phyloP scores from a whole-genome alignment of 1,140 invertebrate species.

The Adoxophyes honmai region DNA sequence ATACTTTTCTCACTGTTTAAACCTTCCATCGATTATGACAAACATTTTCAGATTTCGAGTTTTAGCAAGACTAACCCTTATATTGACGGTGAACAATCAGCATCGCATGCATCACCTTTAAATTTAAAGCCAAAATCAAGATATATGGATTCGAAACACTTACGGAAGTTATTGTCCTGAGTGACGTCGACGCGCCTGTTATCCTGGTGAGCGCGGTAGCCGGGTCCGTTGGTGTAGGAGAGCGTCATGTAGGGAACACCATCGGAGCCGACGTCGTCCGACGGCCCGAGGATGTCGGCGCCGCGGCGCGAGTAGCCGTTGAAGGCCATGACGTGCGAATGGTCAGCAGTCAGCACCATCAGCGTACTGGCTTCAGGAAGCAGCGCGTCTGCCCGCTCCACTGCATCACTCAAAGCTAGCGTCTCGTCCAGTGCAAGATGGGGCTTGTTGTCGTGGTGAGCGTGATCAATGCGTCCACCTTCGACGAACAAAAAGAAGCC shows the following conservation, averaged over 20 bases:
- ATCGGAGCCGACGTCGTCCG: constrained; percentile 32
- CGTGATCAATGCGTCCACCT: constrained; percentile 88
- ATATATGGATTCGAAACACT: background rate
- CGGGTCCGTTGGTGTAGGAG: no score
- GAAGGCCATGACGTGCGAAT: constrained; percentile 85
- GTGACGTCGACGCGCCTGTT: constrained; percentile 17
- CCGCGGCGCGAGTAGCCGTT: constrained; percentile 79
- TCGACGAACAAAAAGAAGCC: no score
- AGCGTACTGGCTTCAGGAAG: constrained; percentile 83
- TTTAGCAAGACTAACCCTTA: no score
- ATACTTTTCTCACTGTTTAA: no score
- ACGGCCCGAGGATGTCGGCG: constrained; percentile 74
- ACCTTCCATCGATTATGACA: no score
- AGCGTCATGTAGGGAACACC: constrained; percentile 79
- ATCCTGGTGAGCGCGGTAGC: constrained; percentile 17
- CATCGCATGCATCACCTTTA: no score
- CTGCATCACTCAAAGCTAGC: constrained; percentile 79
- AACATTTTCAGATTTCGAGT: no score
- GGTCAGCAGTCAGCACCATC: constrained; percentile 86
- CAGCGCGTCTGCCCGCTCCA: constrained; percentile 85
- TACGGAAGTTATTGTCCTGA: constrained; percentile 2
- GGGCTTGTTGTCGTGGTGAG: constrained; percentile 86
- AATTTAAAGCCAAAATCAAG: no score
- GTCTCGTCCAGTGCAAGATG: constrained; percentile 81
- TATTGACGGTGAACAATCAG: no score